A percentile compares a stretch with the other conserved stretches of the same genome.
These are phyloP conservation scores for Cheilosia variabilis DNA, from an alignment of 2,888 invertebrate genomes.

Conservation along the genomic window DNA sequence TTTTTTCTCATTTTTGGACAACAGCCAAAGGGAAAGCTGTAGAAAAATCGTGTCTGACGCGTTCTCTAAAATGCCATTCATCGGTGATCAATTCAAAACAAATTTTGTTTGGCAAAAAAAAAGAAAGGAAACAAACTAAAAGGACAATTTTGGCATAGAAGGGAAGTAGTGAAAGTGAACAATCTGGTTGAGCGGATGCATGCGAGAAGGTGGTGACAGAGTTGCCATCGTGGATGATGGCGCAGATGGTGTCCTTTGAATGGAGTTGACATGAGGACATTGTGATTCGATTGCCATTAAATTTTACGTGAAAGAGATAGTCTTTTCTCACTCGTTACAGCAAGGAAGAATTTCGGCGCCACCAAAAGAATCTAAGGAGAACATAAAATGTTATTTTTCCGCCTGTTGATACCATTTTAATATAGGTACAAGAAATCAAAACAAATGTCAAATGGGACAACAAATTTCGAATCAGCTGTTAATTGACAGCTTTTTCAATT, in stretches of 20 bases:
- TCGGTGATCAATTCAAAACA: constrained; percentile 65
- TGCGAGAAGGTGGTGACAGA: constrained; percentile 13
- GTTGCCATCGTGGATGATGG: constrained; percentile 46
- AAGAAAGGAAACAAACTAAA: not conserved
- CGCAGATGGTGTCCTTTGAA: not conserved
- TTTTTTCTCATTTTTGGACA: constrained; percentile 46
- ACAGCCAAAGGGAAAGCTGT: constrained; percentile 50
- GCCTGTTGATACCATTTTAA: no score
- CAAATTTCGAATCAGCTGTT: no score
- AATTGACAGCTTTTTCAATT: no score
- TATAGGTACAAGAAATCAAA: no score
- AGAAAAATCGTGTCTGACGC: constrained; percentile 62
- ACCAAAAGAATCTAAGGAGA: no score
- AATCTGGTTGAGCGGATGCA: constrained; percentile 20
- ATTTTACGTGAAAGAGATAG: no score
- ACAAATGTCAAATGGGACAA: no score
- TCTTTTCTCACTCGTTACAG: no score
- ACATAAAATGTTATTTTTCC: no score
- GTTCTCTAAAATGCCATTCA: constrained; percentile 51
- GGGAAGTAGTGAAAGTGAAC: constrained; percentile 66
- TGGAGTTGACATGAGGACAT: not conserved
- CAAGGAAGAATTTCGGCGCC: no score
- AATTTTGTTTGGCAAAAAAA: constrained; percentile 36
- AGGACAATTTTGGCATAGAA: constrained; percentile 13
- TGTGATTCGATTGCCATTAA: not conserved